Percentiles rank a stretch among this genome's conserved stretches.
These are phyloP conservation scores for Neodiprion fabricii DNA, from an alignment of 1,140 invertebrate species.

Conservation along the genomic window DNA sequence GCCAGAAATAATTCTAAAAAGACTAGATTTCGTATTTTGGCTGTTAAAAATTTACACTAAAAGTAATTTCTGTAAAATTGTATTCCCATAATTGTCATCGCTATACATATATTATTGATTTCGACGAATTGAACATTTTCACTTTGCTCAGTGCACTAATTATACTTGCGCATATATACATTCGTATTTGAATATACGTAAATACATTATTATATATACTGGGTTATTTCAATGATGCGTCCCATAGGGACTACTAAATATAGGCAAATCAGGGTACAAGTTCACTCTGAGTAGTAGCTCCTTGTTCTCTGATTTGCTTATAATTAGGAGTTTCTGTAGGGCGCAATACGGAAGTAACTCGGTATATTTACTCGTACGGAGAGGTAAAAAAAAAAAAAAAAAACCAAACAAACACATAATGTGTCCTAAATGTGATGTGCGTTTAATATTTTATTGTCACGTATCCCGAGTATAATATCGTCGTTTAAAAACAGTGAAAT, in stretches of 20 bases:
- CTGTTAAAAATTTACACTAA: too few species aligned
- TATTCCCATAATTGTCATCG: not conserved
- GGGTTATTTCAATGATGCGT: too few species aligned
- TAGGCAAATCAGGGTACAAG: too few species aligned
- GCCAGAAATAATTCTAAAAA: not conserved
- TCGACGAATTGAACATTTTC: not conserved
- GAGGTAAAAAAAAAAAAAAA: too few species aligned
- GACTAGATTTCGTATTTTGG: slow-evolving; percentile 1
- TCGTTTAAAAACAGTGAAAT: slow-evolving; percentile 21
- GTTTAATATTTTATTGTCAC: slow-evolving; percentile 47
- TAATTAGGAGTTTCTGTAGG: too few species aligned
- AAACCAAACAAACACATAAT: slow-evolving; percentile 32
- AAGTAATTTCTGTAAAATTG: not conserved
- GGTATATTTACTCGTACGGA: too few species aligned
- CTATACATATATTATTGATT: not conserved
- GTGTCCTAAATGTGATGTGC: slow-evolving; percentile 44
- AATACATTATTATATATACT: not conserved
- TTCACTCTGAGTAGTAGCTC: too few species aligned
- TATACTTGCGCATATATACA: not conserved
- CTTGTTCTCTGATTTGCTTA: too few species aligned
- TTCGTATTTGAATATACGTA: not conserved
- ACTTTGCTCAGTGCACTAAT: slow-evolving; percentile 3
- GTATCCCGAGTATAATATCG: slow-evolving; percentile 36
- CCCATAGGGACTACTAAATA: too few species aligned
- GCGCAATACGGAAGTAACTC: too few species aligned